A percentile compares a stretch with the other conserved stretches of the same genome.
Evolutionary conservation across 2,888 invertebrate genomes (phyloP).

Genomic region (Gasteruption jaculator): DNA sequence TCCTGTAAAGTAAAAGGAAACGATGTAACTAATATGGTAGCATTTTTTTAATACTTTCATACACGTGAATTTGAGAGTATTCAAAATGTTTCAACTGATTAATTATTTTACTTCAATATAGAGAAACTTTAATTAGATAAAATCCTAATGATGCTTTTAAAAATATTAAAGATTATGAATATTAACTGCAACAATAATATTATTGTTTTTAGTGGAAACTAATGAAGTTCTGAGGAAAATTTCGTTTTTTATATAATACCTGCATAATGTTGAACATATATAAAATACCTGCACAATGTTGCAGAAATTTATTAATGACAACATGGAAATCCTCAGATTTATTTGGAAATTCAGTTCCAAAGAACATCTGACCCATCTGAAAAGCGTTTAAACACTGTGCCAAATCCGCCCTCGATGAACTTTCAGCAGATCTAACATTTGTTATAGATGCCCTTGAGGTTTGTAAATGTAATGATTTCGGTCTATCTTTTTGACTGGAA

Average conservation of each 20-base stretch:
- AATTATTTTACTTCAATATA: not conserved
- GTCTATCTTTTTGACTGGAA: constrained; percentile 79
- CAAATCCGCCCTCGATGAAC: constrained; percentile 72
- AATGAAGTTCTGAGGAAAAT: no score
- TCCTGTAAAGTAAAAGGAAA: constrained; percentile 37
- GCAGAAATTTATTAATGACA: constrained; percentile 76
- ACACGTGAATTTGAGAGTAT: not conserved
- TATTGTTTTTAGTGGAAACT: no score
- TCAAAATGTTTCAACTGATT: not conserved
- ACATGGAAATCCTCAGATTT: constrained; percentile 67
- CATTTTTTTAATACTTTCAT: constrained; percentile 5
- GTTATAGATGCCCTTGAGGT: constrained; percentile 72
- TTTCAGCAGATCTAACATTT: constrained; percentile 63
- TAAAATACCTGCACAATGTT: constrained; percentile 59
- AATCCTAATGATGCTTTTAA: no score
- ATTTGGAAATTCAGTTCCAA: constrained; percentile 75
- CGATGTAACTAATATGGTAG: no score
- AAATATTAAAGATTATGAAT: no score
- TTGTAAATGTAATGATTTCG: constrained; percentile 80
- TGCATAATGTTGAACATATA: no score
- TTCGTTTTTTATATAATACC: no score
- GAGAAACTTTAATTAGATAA: no score
- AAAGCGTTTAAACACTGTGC: constrained; percentile 75
- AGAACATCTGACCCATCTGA: constrained; percentile 70
- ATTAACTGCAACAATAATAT: no score